Evolutionary conservation across 2,888 invertebrate species (phyloP).

Genomic region (Nomada lathburiana): DNA sequence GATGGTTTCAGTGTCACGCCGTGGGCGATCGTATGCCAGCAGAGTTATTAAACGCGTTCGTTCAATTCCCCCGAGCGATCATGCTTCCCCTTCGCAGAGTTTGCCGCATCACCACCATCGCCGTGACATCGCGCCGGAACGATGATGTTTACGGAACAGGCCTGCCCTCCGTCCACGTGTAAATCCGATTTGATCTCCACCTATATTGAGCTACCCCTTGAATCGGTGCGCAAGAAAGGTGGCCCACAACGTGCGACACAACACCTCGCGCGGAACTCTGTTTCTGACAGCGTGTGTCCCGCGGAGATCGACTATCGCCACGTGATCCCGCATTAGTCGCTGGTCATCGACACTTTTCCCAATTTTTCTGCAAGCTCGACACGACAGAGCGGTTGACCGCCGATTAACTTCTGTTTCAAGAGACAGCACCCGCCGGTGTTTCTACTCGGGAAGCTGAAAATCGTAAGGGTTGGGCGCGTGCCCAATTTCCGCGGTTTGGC

Average conservation of each 20-base stretch:
- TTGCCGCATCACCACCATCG: constrained; percentile 61
- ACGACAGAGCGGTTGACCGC: too few relatives aligned
- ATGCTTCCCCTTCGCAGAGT: constrained; percentile 60
- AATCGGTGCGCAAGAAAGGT: constrained; percentile 30
- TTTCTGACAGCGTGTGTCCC: neutral
- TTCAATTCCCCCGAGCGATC: constrained; percentile 78
- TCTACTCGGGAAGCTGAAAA: too few relatives aligned
- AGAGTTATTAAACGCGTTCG: constrained; percentile 79
- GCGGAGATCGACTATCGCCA: constrained; percentile 3
- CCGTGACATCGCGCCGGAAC: constrained; percentile 40
- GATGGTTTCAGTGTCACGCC: constrained; percentile 66
- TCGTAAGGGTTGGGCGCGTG: too few relatives aligned
- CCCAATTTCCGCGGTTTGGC: too few relatives aligned
- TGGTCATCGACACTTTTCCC: neutral
- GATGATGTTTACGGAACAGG: constrained; percentile 66
- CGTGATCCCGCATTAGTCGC: neutral
- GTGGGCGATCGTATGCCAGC: constrained; percentile 68
- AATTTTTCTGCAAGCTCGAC: neutral
- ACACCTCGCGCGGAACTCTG: neutral
- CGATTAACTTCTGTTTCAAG: too few relatives aligned
- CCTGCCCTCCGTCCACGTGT: constrained; percentile 59
- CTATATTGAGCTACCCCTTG: constrained; percentile 55
- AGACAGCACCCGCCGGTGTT: too few relatives aligned
- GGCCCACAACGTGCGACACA: neutral
- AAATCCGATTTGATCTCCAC: constrained; percentile 69